A percentile compares a stretch with the other conserved stretches of the same genome.
Evolutionary conservation across 2,888 invertebrate species (phyloP).

Genomic region (Folsomia candida): DNA sequence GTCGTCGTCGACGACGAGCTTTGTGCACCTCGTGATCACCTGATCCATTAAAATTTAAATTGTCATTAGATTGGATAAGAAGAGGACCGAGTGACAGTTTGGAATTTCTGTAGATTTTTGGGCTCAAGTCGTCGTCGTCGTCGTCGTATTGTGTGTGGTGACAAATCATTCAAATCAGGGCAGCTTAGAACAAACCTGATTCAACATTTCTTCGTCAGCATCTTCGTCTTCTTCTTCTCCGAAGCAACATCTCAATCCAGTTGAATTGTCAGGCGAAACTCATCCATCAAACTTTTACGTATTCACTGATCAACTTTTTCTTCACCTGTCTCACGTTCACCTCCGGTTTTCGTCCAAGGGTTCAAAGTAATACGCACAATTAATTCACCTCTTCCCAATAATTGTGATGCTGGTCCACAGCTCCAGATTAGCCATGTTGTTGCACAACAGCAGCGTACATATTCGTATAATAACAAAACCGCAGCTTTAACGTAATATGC

Average conservation of each 20-base stretch:
- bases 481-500: too few relatives aligned
- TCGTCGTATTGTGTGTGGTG: too few relatives aligned
- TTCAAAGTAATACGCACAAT: neutral
- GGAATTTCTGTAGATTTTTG: neutral
- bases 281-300: neutral
- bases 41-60: neutral
- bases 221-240: too few relatives aligned
- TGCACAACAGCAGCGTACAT: too few relatives aligned
- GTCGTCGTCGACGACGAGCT: too few relatives aligned
- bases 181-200: neutral
- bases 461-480: too few relatives aligned
- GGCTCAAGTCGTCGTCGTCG: neutral
- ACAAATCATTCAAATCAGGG: neutral
- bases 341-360: neutral
- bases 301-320: neutral
- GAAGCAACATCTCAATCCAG: neutral
- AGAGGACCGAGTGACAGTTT: neutral
- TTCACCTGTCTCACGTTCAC: neutral
- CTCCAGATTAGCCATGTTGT: too few relatives aligned
- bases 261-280: neutral
- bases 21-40: neutral
- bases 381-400: neutral
- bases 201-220: too few relatives aligned
- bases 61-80: neutral
- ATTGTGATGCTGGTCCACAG: neutral